A percentile compares a stretch with the other conserved stretches of the same genome.
Conservation (phyloP, 2,888 invertebrate genomes). For the Oscheius onirici region DNA sequence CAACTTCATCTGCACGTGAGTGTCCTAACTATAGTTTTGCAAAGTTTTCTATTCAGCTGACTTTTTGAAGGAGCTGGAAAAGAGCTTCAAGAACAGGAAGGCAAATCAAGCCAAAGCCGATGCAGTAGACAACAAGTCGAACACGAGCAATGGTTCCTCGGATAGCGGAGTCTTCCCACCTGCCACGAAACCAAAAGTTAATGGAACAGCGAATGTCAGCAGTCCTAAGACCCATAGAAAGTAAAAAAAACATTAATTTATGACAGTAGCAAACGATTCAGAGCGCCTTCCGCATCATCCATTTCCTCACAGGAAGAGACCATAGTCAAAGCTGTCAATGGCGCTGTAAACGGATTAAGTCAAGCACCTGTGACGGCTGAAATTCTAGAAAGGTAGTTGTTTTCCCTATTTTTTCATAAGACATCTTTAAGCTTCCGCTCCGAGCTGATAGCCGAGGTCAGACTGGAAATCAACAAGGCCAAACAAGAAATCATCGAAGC, state of each 20-base stretch:
- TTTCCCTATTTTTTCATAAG: background rate
- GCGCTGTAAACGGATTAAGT: conserved; percentile 2
- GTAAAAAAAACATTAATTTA: conserved; percentile 34
- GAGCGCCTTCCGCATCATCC: conserved; percentile 51
- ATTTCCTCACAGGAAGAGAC: conserved; percentile 46
- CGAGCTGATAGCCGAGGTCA: conserved; percentile 54
- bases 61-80: conserved; percentile 35
- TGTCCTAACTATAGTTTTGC: background rate
- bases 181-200: conserved; percentile 35
- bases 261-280: conserved; percentile 14
- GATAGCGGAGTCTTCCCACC: conserved; percentile 42
- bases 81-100: conserved; percentile 44
- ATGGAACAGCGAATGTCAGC: conserved; percentile 29
- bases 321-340: conserved; percentile 13
- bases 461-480: conserved; percentile 52
- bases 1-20: conserved; percentile 13
- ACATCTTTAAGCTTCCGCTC: conserved; percentile 40
- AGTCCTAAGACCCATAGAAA: conserved; percentile 57
- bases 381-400: conserved; percentile 38
- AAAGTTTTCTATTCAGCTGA: conserved; percentile 12
- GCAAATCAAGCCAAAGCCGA: conserved; percentile 50
- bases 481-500: conserved; percentile 51
- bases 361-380: conserved; percentile 33
- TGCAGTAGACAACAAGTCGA: conserved; percentile 52
- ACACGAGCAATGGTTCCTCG: conserved; percentile 52